Base-by-base conservation (phyloP, 2,113 vertebrate species). In the Leptobrachium leishanense region DNA sequence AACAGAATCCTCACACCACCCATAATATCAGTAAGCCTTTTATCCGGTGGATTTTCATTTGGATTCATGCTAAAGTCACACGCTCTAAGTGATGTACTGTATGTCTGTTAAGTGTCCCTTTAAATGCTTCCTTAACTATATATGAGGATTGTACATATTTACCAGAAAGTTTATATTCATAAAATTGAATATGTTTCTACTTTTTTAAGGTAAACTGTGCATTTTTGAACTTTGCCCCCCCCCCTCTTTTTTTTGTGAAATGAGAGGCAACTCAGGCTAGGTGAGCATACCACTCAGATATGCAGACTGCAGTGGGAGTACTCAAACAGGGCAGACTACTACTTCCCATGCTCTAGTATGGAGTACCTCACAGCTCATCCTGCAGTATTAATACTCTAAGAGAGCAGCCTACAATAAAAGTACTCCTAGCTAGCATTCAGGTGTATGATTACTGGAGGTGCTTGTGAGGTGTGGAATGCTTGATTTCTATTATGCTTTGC, bases 131-230 rank as follows among this genome's bases (percentile, higher is more conserved):
- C 88, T 86, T 92, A 90, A 88, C 90, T 91, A 91, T 89, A 89
- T 89, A 86, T 62, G 89, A 91, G 89, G 89, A 93, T 89, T 94
- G 93, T 93, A 94, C 89, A 94, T 94, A 94, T 89, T 92, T 92
- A 94, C 91, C 90, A 93, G 90, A 93, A 92, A 90, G 90, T 94
- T 93, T 94, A 94, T 94, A 94, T 94, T 94, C 92, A 90, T 93
- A 94, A 93, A 92, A 94, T 90, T 91, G 87, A 93, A 93, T 93
- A 91, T 88, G 92, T 94, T 94, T 94, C 92, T 94, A 94, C 93
- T 94, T 94, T 94, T 94, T 93, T 93, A 94, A 93, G 92, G 92
- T 94, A 94, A 91, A 94, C 89, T 90, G 91, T 93, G 90, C 63
- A 87, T 92, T 92, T 93, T 92, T 89, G 91, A 92, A 90, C 87